A percentile compares a stretch with the other conserved stretches of the same genome.
phyloP scores from a whole-genome alignment of 2,797 vertebrate genomes.

The Macroramphosus scolopax region DNA sequence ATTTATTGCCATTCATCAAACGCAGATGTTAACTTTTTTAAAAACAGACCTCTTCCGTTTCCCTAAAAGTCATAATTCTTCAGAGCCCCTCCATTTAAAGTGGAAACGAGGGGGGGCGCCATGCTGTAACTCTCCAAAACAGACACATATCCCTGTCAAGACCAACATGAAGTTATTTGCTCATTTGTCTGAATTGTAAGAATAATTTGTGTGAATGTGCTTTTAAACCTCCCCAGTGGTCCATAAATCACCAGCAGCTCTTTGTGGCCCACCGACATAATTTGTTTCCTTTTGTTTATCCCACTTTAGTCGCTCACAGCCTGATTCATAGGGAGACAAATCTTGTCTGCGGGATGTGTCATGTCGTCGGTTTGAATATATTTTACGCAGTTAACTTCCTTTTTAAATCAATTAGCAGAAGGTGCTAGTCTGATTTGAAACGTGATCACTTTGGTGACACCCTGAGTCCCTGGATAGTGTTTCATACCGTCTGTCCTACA shows the following conservation, averaged over 20 bases:
- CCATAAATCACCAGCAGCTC: constrained; percentile 69
- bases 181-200: constrained; percentile 73
- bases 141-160: constrained; percentile 67
- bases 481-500: constrained; percentile 10
- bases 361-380: constrained; percentile 41
- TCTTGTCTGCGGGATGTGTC: constrained; percentile 43
- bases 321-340: constrained; percentile 64
- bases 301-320: constrained; percentile 54
- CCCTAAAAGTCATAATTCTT: constrained; percentile 63
- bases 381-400: constrained; percentile 33
- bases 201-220: constrained; percentile 74
- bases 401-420: constrained; percentile 33
- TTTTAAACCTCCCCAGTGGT: constrained; percentile 71
- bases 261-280: constrained; percentile 58
- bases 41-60: constrained; percentile 59
- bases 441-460: constrained; percentile 27
- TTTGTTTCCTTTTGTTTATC: constrained; percentile 66
- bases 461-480: constrained; percentile 8
- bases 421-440: constrained; percentile 16
- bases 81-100: constrained; percentile 63
- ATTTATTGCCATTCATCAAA: constrained; percentile 64
- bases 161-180: constrained; percentile 70
- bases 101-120: constrained; percentile 47
- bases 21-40: constrained; percentile 64
- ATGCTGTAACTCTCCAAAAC: constrained; percentile 48